These are phyloP conservation scores for Mormyrus iriodes DNA, from an alignment of 2,113 vertebrate species.

Conservation along the genomic window DNA sequence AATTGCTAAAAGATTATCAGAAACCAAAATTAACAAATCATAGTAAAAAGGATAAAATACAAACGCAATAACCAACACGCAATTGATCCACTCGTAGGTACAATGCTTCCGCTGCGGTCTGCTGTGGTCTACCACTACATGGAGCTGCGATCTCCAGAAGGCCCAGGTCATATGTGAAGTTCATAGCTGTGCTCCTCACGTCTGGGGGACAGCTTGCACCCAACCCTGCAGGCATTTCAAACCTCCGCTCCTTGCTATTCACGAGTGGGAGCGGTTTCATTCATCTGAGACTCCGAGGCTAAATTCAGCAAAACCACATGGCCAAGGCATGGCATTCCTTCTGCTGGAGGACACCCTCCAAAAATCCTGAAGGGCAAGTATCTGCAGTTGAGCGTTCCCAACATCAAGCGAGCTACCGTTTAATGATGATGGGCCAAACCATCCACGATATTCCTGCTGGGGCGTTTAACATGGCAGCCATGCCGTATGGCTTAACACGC, in stretches of 20 bases:
- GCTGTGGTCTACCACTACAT: not conserved
- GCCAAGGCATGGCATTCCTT: not conserved
- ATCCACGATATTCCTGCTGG: not conserved
- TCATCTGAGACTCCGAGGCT: not conserved
- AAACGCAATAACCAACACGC: not conserved
- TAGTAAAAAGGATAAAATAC: not conserved
- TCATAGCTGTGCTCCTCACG: not conserved
- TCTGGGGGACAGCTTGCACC: not conserved
- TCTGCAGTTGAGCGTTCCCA: not conserved
- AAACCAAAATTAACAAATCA: not conserved
- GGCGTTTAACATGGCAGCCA: not conserved
- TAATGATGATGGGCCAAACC: not conserved
- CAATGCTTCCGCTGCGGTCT: not conserved
- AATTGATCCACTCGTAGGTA: not conserved
- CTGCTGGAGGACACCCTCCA: not conserved
- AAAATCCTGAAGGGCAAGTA: not conserved
- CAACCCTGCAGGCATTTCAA: not conserved
- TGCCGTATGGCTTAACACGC: not conserved
- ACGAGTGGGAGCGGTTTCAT: not conserved
- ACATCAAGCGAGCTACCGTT: not conserved
- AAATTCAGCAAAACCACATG: not conserved
- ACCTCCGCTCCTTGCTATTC: not conserved
- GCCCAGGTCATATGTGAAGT: not conserved
- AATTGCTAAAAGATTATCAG: not conserved
- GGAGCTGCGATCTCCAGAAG: not conserved